Base-by-base conservation (phyloP, 1,140 invertebrate species). In the Nephotettix cincticeps region DNA sequence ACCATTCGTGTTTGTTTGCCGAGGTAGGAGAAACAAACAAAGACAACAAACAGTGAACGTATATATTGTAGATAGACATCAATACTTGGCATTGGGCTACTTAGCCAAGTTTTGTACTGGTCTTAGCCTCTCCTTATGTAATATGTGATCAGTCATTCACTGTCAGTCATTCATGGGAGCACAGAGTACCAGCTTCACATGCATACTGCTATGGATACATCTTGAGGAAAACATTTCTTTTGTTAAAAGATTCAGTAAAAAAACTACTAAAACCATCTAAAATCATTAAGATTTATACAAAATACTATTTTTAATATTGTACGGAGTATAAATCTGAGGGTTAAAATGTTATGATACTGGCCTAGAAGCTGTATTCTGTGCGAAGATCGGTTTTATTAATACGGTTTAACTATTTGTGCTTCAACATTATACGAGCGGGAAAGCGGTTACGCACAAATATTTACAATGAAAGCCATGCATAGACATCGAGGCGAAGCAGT, bases 1-100 rank as follows among this genome's bases (percentile, higher is more conserved):
- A 67, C 64, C 64, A 67, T 67, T 67, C 30, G 64, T 67, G 40
- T 67, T 64, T 67, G 64, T 67, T 67, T 67, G 23, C 27, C 64
- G 64, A 67, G 36, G 64, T 67, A 67, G 64, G 40, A 67, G 43
- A 25, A 67, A 65, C 9, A 65, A 65, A 45, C 64, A 25, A 27
- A 27, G 19, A 45, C 64, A 67, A 43, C 23, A 27, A 40, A 43
- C 23, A 67, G n/a, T 45, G 32, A 27, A n/a, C 11, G 13, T 23
- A 67, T 67, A 27, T 67, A 67, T 19, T 29, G 28, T 67, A 25
- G 40, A 30, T 64, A 64, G 61, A 64, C 61, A 64, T 64, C n/a
- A 29, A 64, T 64, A 61, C 23, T 32, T 64, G 28, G 28, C 27
- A 19, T 67, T 27, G 40, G n/a, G 45, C 23, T 64, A 43, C 9